Evolutionary conservation across 64 coral and sea anemone genomes (phyloP), one percentile per base, ranked within the genome.

Genomic region (Platygyra sinensis): DNA sequence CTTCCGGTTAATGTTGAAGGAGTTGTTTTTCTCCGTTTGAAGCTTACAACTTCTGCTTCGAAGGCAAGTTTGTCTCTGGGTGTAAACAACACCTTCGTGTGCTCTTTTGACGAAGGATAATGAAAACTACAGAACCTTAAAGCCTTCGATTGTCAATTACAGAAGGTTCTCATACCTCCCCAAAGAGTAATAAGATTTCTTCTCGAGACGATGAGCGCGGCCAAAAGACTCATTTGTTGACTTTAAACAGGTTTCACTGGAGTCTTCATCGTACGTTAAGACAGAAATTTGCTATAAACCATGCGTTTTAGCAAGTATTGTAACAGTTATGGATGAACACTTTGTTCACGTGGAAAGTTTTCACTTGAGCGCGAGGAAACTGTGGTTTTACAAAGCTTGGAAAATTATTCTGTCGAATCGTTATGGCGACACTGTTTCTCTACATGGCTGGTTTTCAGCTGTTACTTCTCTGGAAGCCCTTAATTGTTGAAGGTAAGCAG

Each of bases 401-500:
- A 11, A 63, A 85, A 85, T 71, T 71, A 28, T 27, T 20, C 38
- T 22, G 36, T 28, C 6, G 11, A 51, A 83, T 85, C 51, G 63
- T 85, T 69, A 85, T 85, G 81, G 81, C 81, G 81, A 85, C 64
- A 4, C 63, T 42, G 33, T 24, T 85, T 85, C 81, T 71, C 52
- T 38, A 27, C n/a, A 28, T 54, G 62, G 63, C 62, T 71, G 19
- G 69, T 29, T 71, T 85, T 85, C 81, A 71, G 39, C 38, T 85
- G 64, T 67, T 19, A 71, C 27, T 85, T 64, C 62, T 85, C 24
- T 71, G 62, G 38, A 52, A 38, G 81, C 36, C 62, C 11, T 38
- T 46, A 71, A 71, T n/a, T 52, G 81, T 72, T 8, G 63, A 85
- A 85, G 81, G 81, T 85, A 85, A 85, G 81, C 27, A 85, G 60